phyloP scores from a whole-genome alignment of 23 tunicate genomes.

The Diplosoma virens region DNA sequence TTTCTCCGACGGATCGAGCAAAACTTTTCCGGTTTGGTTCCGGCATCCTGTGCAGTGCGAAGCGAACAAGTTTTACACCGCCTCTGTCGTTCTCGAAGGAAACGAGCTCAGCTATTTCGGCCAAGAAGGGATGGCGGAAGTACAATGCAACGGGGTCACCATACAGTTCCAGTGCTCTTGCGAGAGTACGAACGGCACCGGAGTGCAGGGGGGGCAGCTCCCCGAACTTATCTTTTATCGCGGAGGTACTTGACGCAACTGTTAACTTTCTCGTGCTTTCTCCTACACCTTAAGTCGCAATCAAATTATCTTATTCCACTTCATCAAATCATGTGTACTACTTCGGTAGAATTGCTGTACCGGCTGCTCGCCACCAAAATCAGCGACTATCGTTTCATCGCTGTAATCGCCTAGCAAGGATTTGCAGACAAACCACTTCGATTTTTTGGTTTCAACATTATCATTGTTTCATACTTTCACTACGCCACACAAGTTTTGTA shows the following conservation, averaged over 20 bases:
- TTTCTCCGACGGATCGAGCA: constrained; percentile 89
- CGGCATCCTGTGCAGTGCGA: constrained; percentile 85
- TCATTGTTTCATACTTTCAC: too few relatives aligned
- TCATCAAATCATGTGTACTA: too few relatives aligned
- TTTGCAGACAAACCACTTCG: too few relatives aligned
- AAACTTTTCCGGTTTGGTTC: constrained; percentile 89
- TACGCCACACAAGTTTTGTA: too few relatives aligned
- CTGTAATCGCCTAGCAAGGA: too few relatives aligned
- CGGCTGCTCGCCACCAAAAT: too few relatives aligned
- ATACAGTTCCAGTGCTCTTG: constrained; percentile 86
- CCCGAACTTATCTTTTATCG: constrained; percentile 84
- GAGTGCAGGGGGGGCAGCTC: constrained; percentile 91
- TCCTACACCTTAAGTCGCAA: too few relatives aligned
- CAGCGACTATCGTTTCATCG: too few relatives aligned
- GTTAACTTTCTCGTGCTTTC: too few relatives aligned
- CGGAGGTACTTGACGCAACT: constrained; percentile 34
- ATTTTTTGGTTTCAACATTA: too few relatives aligned
- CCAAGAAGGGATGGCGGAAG: constrained; percentile 86
- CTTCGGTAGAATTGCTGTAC: too few relatives aligned
- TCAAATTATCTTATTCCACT: too few relatives aligned
- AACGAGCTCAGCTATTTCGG: constrained; percentile 92
- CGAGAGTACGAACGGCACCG: constrained; percentile 93
- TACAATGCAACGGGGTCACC: constrained; percentile 62
- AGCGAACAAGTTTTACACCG: constrained; percentile 73
- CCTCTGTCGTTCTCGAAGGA: constrained; percentile 82